These are phyloP conservation scores for Frieseomelitta varia DNA, from an alignment of 1,140 invertebrate species.

Conservation along the genomic window DNA sequence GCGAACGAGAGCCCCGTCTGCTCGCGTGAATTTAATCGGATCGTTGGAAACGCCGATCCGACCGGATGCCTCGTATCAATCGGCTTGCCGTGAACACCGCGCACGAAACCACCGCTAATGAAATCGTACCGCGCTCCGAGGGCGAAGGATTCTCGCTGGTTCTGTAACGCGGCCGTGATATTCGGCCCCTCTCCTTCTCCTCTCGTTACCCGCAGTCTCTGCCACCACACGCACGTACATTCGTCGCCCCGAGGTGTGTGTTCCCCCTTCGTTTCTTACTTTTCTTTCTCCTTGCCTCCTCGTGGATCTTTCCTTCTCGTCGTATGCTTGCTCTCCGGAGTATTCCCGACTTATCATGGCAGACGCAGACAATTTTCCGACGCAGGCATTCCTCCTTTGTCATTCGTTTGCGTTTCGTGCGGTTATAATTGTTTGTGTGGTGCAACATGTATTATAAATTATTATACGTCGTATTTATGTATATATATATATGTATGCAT, in stretches of 20 bases:
- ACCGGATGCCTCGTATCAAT: constrained; percentile 11
- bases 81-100: not conserved
- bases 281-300: not conserved
- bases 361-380: too few relatives aligned
- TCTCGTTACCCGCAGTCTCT: too few relatives aligned
- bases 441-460: too few relatives aligned
- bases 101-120: not conserved
- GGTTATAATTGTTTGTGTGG: too few relatives aligned
- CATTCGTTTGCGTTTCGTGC: too few relatives aligned
- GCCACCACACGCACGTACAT: accelerated
- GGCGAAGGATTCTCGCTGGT: not conserved
- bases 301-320: too few relatives aligned
- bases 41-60: not conserved
- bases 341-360: too few relatives aligned
- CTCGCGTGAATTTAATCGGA: constrained; percentile 30
- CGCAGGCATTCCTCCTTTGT: too few relatives aligned
- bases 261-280: not conserved
- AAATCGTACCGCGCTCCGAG: not conserved
- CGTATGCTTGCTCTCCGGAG: too few relatives aligned
- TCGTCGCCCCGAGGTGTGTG: too few relatives aligned
- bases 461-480: too few relatives aligned
- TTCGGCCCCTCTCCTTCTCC: not conserved
- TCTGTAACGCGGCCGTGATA: not conserved
- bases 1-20: not conserved
- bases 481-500: too few relatives aligned